phyloP scores from a whole-genome alignment of 2,113 vertebrate genomes.

The Quiscalus mexicanus region DNA sequence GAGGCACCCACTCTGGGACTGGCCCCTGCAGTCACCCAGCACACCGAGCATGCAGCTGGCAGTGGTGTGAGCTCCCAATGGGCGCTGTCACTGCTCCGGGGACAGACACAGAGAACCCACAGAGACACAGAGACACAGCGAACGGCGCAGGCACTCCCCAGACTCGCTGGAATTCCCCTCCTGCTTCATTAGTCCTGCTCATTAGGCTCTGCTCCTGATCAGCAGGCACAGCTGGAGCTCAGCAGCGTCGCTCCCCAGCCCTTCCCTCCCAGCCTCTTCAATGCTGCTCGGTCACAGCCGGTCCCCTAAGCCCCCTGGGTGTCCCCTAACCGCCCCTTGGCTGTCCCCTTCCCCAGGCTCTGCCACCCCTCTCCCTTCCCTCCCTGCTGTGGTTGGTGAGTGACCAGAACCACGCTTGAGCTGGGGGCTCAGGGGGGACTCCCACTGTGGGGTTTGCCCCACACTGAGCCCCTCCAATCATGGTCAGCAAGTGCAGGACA shows the following conservation, averaged over 20 bases:
- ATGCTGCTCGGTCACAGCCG: not conserved
- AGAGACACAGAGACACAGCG: not conserved
- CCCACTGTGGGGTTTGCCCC: not conserved
- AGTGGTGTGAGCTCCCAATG: too few relatives aligned
- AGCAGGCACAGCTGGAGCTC: not conserved
- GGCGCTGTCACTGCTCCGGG: rapidly evolving
- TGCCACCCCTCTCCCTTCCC: not conserved
- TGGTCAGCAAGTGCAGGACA: rapidly evolving
- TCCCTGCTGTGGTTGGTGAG: not conserved
- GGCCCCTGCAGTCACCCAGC: not conserved
- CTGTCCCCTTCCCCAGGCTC: not conserved
- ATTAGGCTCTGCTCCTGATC: not conserved
- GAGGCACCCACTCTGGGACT: not conserved
- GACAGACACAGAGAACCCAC: not conserved
- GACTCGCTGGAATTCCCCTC: not conserved
- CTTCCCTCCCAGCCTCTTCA: not conserved
- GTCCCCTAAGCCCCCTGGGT: not conserved
- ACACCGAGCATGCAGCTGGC: not conserved
- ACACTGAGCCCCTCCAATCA: not conserved
- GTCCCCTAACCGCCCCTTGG: not conserved
- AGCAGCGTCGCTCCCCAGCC: not conserved
- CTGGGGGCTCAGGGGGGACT: not conserved
- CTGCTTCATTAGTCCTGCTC: not conserved
- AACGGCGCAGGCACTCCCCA: not conserved
- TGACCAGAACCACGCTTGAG: rapidly evolving